Conservation (phyloP, 2,113 vertebrate genomes). For the Pachyramphus minor region DNA sequence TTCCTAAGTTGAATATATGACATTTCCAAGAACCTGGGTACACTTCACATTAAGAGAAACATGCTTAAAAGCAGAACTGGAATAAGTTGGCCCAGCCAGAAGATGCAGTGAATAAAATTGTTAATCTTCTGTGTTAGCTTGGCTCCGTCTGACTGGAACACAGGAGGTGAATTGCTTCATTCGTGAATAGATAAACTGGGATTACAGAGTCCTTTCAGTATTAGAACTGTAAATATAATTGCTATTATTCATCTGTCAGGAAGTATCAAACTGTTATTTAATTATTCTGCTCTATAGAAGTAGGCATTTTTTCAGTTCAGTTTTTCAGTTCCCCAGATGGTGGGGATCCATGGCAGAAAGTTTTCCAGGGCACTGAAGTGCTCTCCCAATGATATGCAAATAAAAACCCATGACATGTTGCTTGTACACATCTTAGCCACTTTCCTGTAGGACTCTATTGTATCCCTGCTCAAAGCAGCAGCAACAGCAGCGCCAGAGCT, state of each 20-base stretch:
- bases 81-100: neutral
- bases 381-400: neutral
- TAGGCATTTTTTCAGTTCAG: neutral
- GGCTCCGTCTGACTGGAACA: neutral
- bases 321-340: neutral
- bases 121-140: neutral
- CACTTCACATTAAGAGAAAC: neutral
- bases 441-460: neutral
- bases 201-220: conserved; percentile 1
- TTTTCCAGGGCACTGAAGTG: neutral
- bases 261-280: neutral
- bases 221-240: neutral
- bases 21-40: neutral
- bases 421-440: neutral
- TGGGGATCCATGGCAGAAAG: neutral
- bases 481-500: neutral
- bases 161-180: neutral
- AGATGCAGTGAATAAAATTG: neutral
- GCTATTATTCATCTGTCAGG: neutral
- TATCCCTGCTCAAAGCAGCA: neutral
- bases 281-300: neutral
- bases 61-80: neutral
- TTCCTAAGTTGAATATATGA: neutral
- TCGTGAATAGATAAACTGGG: neutral
- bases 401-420: neutral